Evolutionary conservation across 2,888 invertebrate genomes (phyloP).

Genomic region (Apantesis nais): DNA sequence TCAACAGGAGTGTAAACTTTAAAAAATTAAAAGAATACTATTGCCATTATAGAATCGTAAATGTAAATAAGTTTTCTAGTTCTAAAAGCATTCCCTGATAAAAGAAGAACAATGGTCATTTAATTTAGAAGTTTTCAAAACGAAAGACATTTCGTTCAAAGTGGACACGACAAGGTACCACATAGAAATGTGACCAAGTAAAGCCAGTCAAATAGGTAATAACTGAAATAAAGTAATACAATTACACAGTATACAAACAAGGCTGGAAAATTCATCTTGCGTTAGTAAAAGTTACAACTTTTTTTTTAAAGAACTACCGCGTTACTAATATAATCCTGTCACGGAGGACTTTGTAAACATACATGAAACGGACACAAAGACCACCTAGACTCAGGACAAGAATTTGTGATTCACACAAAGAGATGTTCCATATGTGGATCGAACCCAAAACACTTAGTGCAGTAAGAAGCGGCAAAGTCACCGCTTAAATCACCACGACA

Average conservation of each 20-base stretch:
- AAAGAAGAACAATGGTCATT: not conserved
- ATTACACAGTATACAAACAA: not conserved
- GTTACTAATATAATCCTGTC: too few species aligned
- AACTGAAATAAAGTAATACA: not conserved
- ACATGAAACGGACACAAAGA: too few species aligned
- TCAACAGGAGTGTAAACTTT: conserved; percentile 21
- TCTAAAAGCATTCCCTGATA: not conserved
- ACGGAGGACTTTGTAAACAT: too few species aligned
- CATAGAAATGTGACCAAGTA: not conserved
- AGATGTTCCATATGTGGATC: too few species aligned
- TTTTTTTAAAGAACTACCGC: too few species aligned
- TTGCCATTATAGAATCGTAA: not conserved
- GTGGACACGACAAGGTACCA: not conserved
- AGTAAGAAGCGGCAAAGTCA: too few species aligned
- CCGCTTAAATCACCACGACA: too few species aligned
- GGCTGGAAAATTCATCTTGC: not conserved
- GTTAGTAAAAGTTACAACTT: not conserved
- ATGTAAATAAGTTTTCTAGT: not conserved
- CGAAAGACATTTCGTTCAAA: not conserved
- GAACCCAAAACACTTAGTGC: too few species aligned
- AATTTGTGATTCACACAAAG: too few species aligned
- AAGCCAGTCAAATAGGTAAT: not conserved
- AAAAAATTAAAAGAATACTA: not conserved
- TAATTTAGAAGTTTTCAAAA: not conserved
- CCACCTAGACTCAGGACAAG: too few species aligned